Percentiles rank a stretch among this genome's conserved stretches.
Evolutionary conservation across 2,888 invertebrate genomes (phyloP).

Genomic region (Agelastica alni): DNA sequence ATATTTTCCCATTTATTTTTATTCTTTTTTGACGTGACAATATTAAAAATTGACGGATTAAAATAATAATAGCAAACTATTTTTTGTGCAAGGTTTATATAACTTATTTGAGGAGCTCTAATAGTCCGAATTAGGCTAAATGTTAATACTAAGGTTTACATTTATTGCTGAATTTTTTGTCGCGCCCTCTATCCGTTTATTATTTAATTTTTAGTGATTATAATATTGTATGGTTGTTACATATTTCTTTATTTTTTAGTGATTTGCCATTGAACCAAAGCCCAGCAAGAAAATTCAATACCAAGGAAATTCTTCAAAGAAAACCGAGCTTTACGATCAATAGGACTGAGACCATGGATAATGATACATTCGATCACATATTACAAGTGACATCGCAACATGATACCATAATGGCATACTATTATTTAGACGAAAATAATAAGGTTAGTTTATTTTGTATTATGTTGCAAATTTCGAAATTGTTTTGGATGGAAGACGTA

Average conservation of each 20-base stretch:
- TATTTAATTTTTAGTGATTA: too few species aligned
- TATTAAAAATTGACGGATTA: background rate
- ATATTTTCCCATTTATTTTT: slow-evolving; percentile 17
- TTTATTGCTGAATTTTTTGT: too few species aligned
- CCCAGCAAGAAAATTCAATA: slow-evolving; percentile 48
- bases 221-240: too few species aligned
- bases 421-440: slow-evolving; percentile 86
- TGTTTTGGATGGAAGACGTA: too few species aligned
- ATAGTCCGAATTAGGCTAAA: too few species aligned
- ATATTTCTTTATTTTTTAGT: slow-evolving; percentile 43
- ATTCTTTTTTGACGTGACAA: background rate
- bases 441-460: slow-evolving; percentile 60
- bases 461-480: too few species aligned
- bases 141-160: too few species aligned
- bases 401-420: slow-evolving; percentile 88
- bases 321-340: slow-evolving; percentile 53
- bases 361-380: slow-evolving; percentile 73
- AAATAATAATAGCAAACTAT: too few species aligned
- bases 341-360: slow-evolving; percentile 51
- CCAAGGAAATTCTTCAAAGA: slow-evolving; percentile 51
- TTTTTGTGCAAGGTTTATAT: too few species aligned
- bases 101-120: too few species aligned
- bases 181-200: too few species aligned
- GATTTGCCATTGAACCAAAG: slow-evolving; percentile 49
- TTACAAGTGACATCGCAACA: slow-evolving; percentile 80